Evolutionary conservation across 2,888 invertebrate species (phyloP).

Genomic region (Aphodius granarius): DNA sequence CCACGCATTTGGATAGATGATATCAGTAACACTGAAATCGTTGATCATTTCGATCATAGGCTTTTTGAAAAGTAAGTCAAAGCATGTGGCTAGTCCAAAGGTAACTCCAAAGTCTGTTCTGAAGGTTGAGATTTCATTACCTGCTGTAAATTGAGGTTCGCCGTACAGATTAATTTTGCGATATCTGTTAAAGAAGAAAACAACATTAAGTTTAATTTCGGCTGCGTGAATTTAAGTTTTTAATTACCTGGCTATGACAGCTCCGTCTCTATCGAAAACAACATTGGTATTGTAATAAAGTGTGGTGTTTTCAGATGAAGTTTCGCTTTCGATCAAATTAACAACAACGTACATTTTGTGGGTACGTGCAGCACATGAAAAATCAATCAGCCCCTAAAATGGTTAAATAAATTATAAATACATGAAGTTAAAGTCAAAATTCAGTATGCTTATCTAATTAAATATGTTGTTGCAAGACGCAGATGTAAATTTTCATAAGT

Average conservation of each 20-base stretch:
- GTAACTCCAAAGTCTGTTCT: conserved; percentile 74
- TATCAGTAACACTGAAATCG: conserved; percentile 55
- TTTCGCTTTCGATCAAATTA: conserved; percentile 67
- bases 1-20: conserved; percentile 77
- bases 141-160: conserved; percentile 52
- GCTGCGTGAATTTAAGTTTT: neutral
- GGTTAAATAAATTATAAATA: neutral
- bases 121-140: conserved; percentile 62
- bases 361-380: conserved; percentile 64
- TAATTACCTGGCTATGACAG: conserved; percentile 66
- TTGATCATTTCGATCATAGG: conserved; percentile 60
- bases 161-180: conserved; percentile 52
- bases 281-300: conserved; percentile 75
- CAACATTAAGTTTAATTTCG: conserved; percentile 12
- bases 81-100: conserved; percentile 82
- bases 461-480: no score
- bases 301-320: conserved; percentile 50
- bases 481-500: no score
- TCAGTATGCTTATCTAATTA: no score
- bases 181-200: conserved; percentile 38
- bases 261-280: conserved; percentile 72
- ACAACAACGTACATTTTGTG: conserved; percentile 69
- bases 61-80: conserved; percentile 76
- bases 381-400: conserved; percentile 21
- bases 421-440: no score